These are phyloP conservation scores for Halcyon malimbica DNA, from an alignment of 2,113 vertebrate species.

Conservation along the genomic window DNA sequence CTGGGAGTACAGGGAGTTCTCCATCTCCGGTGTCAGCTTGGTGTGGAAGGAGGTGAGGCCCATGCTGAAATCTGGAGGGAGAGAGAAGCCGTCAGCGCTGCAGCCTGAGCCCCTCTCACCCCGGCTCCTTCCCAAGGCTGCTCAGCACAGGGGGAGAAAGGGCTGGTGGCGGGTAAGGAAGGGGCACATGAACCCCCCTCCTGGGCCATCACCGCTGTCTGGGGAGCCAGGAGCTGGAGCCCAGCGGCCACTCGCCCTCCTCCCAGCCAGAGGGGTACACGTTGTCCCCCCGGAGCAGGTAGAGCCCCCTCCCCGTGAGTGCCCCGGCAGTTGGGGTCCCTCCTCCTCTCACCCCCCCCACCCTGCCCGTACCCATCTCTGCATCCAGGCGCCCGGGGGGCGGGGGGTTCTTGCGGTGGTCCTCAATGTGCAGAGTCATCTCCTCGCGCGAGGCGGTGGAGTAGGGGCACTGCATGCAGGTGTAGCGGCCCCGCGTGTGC, in stretches of 20 bases:
- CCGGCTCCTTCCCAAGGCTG: fast-evolving
- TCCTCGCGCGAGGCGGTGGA: conserved; percentile 81
- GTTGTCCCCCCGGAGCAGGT: fast-evolving
- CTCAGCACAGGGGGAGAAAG: fast-evolving
- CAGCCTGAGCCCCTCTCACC: fast-evolving
- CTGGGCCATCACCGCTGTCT: neutral
- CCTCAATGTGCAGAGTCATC: conserved; percentile 87
- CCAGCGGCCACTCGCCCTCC: fast-evolving
- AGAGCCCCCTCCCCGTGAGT: fast-evolving
- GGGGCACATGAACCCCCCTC: fast-evolving
- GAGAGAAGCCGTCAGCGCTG: neutral
- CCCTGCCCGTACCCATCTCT: conserved; percentile 60
- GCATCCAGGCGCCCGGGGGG: conserved; percentile 40
- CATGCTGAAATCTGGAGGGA: conserved; percentile 60
- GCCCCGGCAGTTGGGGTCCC: neutral
- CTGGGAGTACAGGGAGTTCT: conserved; percentile 68
- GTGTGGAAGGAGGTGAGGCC: conserved; percentile 57
- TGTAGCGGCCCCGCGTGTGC: conserved; percentile 91
- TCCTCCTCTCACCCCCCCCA: neutral
- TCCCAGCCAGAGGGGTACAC: neutral
- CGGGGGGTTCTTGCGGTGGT: conserved; percentile 76
- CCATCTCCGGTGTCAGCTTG: conserved; percentile 69
- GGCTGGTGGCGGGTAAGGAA: fast-evolving
- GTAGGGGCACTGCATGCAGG: conserved; percentile 88
- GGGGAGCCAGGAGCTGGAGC: neutral